Conservation (phyloP, 2,888 invertebrate species). For the Caenorhabditis imperialis region DNA sequence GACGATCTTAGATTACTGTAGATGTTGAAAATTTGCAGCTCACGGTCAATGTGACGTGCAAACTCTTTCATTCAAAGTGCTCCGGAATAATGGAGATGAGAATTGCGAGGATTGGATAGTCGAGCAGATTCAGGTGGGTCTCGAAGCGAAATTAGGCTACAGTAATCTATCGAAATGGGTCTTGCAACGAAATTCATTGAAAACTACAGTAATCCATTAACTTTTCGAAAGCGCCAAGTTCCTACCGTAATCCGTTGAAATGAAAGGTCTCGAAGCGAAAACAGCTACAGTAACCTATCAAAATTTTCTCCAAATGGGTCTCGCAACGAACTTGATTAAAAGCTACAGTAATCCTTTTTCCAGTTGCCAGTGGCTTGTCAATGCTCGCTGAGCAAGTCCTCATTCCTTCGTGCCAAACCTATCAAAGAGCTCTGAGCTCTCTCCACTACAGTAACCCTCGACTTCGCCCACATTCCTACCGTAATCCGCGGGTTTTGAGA, state of each 20-base stretch:
- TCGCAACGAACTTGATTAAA: too few relatives aligned
- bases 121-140: constrained; percentile 61
- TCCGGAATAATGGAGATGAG: constrained; percentile 61
- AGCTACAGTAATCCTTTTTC: too few relatives aligned
- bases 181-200: neutral
- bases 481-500: constrained; percentile 5
- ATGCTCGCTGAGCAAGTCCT: constrained; percentile 68
- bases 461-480: constrained; percentile 19
- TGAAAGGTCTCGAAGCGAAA: neutral
- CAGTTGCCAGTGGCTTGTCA: constrained; percentile 74
- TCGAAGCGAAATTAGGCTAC: too few relatives aligned
- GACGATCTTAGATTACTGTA: too few relatives aligned
- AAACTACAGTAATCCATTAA: too few relatives aligned
- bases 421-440: constrained; percentile 27
- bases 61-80: constrained; percentile 69
- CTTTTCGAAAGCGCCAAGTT: too few relatives aligned
- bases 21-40: too few relatives aligned
- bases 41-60: constrained; percentile 40
- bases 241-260: too few relatives aligned
- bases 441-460: too few relatives aligned
- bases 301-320: neutral
- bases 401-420: constrained; percentile 61
- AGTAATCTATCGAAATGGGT: neutral
- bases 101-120: constrained; percentile 72
- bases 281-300: too few relatives aligned